Percentiles rank a stretch among this genome's conserved stretches.
These are phyloP conservation scores for Vandiemenella viatica DNA, from an alignment of 2,888 invertebrate genomes.

Conservation along the genomic window DNA sequence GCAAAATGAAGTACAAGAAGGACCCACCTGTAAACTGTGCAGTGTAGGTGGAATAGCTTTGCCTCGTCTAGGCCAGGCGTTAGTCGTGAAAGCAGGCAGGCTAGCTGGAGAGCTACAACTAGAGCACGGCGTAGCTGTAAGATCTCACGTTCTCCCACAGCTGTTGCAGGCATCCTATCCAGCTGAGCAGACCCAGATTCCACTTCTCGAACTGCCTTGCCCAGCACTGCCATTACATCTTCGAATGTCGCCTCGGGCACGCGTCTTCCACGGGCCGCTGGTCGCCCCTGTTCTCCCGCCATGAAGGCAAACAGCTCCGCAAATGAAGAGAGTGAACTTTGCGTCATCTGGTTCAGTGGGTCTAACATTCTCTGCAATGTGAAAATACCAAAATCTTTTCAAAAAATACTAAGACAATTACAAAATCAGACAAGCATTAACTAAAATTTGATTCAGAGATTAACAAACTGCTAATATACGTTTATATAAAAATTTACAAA, in stretches of 20 bases:
- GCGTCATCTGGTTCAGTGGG: constrained; percentile 86
- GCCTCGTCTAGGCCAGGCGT: constrained; percentile 24
- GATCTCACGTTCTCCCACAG: constrained; percentile 50
- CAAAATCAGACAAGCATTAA: too few species aligned
- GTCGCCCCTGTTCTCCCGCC: constrained; percentile 71
- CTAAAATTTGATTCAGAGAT: too few species aligned
- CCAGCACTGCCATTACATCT: constrained; percentile 70
- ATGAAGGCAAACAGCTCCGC: constrained; percentile 90
- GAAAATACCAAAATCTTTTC: too few species aligned
- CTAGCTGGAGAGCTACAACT: constrained; percentile 71
- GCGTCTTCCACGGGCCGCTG: constrained; percentile 49
- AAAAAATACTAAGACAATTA: too few species aligned
- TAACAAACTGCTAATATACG: too few species aligned
- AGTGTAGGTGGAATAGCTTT: constrained; percentile 24
- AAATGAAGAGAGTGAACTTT: constrained; percentile 85
- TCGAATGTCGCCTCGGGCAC: constrained; percentile 67
- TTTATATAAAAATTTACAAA: too few species aligned
- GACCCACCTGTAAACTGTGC: constrained; percentile 47
- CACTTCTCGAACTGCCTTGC: constrained; percentile 50
- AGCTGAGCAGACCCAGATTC: constrained; percentile 21
- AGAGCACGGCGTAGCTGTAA: constrained; percentile 69
- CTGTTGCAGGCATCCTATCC: constrained; percentile 19
- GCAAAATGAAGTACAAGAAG: too few species aligned
- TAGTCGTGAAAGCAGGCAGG: constrained; percentile 53
- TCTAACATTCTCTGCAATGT: constrained; percentile 75